Base-by-base conservation (phyloP, 2,113 vertebrate genomes). In the Bos taurus region DNA sequence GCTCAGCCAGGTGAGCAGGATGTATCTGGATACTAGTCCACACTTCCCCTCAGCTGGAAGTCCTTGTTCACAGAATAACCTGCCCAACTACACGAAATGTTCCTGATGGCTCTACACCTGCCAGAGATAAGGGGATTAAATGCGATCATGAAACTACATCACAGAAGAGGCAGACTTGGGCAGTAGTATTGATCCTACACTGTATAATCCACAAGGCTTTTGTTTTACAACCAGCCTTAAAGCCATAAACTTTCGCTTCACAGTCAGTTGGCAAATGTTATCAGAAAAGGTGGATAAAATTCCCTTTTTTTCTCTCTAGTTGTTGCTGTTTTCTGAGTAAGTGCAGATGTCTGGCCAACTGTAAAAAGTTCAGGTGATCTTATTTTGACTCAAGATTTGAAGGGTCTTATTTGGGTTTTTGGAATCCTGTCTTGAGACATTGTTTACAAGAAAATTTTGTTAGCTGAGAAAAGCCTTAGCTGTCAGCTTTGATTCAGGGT, bases 181-280 rank as follows among this genome's bases (percentile, higher is more conserved):
- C 2, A 19, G 74, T 12, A 83, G 19, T 36, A 25, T 33, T 83
- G 59, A 95, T 92, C 64, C 11, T 54, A 52, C 67, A 54, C 48
- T 59, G 62, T 77, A 3, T 60, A 50, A 94, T 74, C 57, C 25
- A 36, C 7, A 78, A 67, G 54, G 33, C 14, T n/a, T 98, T 95
- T 88, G 92, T 88, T 96, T 94, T 92, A 94, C 43, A 97, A 54
- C n/a, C 36, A 54, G 74, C 57, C n/a, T 67, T 87, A 90, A 94
- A 90, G 62, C 36, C 88, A 94, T 92, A 83, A 95, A 82, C 54
- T 21, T 16, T 17, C 85, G 33, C 59, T 92, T 94, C 90, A 71
- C 4, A 88, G 74, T 92, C 56, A 59, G 33, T 50, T 77, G 80
- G 23, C 30, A 91, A 59, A 67, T 92, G n/a, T 94, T 92, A 90